Percentiles rank a stretch among this genome's conserved stretches.
phyloP scores from a whole-genome alignment of 2,113 vertebrate species.

The Sebastes schlegelii region DNA sequence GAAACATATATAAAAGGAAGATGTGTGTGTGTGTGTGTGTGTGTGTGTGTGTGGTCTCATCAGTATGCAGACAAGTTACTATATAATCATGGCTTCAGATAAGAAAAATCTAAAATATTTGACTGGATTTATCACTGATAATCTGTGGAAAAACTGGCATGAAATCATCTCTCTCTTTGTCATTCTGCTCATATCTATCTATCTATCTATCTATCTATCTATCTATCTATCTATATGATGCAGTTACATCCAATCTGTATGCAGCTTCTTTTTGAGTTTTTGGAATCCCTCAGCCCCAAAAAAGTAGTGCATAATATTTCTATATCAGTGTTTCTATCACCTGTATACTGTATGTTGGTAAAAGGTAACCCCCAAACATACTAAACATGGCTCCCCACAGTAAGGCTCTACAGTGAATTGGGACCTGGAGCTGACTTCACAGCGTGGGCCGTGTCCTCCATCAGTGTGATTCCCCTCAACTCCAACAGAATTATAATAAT shows the following conservation, averaged over 20 bases:
- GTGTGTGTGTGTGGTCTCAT: constrained; percentile 5
- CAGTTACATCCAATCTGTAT: neutral
- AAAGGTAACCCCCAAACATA: constrained; percentile 21
- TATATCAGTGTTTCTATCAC: neutral
- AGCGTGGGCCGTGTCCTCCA: constrained; percentile 24
- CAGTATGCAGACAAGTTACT: neutral
- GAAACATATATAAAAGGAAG: neutral
- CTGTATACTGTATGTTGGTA: neutral
- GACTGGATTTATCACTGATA: neutral
- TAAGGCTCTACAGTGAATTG: constrained; percentile 17
- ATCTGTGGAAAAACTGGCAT: neutral
- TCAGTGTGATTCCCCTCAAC: constrained; percentile 21
- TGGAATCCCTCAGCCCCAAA: no score
- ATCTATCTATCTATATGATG: constrained; percentile 24
- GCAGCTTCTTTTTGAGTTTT: neutral
- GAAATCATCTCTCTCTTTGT: neutral
- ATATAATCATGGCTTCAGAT: constrained; percentile 5
- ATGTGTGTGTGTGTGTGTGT: neutral
- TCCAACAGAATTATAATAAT: neutral
- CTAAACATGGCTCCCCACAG: constrained; percentile 36
- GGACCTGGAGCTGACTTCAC: constrained; percentile 32
- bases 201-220: constrained; percentile 31
- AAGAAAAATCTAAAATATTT: neutral
- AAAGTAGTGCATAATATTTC: neutral
- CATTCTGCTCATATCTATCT: neutral